A percentile compares a stretch with the other conserved stretches of the same genome.
Evolutionary conservation across 2,113 vertebrate genomes (phyloP).

Genomic region (Sarotherodon lohbergeri): DNA sequence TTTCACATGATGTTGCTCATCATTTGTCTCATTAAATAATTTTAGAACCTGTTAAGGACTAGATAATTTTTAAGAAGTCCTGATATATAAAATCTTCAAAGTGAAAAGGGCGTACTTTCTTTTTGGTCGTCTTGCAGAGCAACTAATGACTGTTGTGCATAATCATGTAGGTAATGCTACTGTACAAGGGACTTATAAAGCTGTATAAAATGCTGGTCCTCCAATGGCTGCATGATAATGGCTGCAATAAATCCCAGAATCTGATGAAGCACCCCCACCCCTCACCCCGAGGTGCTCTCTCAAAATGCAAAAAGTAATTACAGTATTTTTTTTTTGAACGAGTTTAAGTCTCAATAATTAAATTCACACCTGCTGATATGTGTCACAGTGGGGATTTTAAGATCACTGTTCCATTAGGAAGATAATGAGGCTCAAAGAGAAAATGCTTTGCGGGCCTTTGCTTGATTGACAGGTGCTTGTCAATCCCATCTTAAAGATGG

Average conservation of each 20-base stretch:
- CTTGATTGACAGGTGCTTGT: neutral
- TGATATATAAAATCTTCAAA: neutral
- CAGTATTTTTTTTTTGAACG: neutral
- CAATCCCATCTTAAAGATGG: neutral
- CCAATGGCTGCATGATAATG: neutral
- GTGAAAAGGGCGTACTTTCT: neutral
- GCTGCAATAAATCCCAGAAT: neutral
- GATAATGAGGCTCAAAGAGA: constrained; percentile 12
- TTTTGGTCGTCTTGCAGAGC: neutral
- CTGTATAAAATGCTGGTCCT: neutral
- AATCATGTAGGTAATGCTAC: neutral
- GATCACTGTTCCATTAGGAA: neutral
- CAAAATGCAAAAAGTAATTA: neutral
- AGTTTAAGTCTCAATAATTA: neutral
- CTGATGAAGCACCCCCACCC: neutral
- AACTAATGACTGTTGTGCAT: neutral
- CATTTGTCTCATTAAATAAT: neutral
- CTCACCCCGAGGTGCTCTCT: neutral
- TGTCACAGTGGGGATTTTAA: neutral
- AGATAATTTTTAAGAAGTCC: neutral
- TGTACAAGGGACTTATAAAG: neutral
- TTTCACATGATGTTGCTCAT: fast-evolving
- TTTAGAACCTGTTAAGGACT: neutral
- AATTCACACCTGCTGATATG: neutral
- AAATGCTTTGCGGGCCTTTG: neutral